Conservation (phyloP, 2,113 vertebrate species). For the Siphamia tubifer region DNA sequence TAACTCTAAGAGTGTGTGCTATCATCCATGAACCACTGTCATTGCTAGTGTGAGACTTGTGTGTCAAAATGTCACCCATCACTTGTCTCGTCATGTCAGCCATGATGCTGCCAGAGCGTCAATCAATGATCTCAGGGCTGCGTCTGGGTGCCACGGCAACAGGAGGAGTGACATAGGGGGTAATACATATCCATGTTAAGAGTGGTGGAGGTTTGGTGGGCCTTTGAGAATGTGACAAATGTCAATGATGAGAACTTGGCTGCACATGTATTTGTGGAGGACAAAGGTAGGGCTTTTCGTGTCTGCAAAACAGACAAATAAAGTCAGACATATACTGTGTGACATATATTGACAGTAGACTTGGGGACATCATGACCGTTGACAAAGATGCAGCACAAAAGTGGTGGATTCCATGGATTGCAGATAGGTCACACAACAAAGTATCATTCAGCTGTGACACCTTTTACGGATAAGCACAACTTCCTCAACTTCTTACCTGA, state of each 20-base stretch:
- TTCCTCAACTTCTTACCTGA: constrained; percentile 14
- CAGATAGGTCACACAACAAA: background rate
- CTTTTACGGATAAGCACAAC: constrained; percentile 14
- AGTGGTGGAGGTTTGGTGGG: constrained; percentile 5
- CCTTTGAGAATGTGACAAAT: background rate
- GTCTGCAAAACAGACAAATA: background rate
- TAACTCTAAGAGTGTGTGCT: background rate
- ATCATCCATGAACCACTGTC: constrained; percentile 24
- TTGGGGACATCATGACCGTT: constrained; percentile 3
- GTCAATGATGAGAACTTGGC: background rate
- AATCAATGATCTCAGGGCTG: constrained; percentile 31
- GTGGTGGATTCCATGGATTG: constrained; percentile 3
- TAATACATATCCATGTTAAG: constrained; percentile 18
- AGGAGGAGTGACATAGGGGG: constrained; percentile 4
- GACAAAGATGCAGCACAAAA: background rate
- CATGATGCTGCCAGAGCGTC: constrained; percentile 40
- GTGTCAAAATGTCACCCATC: constrained; percentile 56
- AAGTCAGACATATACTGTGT: too few relatives aligned
- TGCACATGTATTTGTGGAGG: background rate
- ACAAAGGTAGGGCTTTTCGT: background rate
- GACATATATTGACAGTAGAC: constrained; percentile 44
- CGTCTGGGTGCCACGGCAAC: constrained; percentile 35
- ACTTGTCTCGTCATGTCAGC: constrained; percentile 59
- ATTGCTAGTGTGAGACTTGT: constrained; percentile 23
- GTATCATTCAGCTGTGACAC: constrained; percentile 7